Evolutionary conservation across 2,113 vertebrate genomes (phyloP).

Genomic region (Microcebus lehilahytsara): DNA sequence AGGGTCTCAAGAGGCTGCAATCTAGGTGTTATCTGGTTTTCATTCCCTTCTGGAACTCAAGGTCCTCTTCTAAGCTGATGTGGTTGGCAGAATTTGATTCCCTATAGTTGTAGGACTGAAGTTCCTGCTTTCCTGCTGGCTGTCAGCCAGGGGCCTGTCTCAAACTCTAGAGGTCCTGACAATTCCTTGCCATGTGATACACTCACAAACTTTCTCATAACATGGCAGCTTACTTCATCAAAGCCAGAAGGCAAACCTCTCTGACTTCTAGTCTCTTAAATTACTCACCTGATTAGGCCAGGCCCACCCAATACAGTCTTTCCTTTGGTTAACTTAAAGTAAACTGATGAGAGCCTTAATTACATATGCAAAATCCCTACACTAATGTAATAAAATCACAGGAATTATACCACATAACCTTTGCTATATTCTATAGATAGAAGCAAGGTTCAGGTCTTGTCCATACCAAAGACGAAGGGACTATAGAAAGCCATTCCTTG

Average conservation of each 20-base stretch:
- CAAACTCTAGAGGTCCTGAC: not conserved
- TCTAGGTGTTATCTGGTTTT: not conserved
- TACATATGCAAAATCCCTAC: not conserved
- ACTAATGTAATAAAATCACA: not conserved
- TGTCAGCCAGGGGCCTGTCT: not conserved
- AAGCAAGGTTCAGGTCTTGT: not conserved
- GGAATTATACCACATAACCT: not conserved
- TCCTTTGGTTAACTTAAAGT: not conserved
- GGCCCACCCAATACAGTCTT: not conserved
- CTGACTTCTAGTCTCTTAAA: not conserved
- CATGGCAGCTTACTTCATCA: not conserved
- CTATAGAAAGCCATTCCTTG: not conserved
- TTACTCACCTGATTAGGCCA: not conserved
- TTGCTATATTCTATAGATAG: not conserved
- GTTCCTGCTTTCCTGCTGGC: not conserved
- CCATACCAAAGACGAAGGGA: not conserved
- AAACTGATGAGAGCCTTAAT: not conserved
- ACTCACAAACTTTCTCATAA: not conserved
- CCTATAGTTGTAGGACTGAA: not conserved
- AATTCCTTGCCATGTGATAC: not conserved
- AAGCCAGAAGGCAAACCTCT: not conserved
- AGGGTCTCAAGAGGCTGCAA: not conserved
- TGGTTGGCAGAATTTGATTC: not conserved
- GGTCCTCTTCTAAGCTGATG: not conserved
- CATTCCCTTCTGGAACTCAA: not conserved